Conservation (phyloP, 2,113 vertebrate species). For the Halichoerus grypus region DNA sequence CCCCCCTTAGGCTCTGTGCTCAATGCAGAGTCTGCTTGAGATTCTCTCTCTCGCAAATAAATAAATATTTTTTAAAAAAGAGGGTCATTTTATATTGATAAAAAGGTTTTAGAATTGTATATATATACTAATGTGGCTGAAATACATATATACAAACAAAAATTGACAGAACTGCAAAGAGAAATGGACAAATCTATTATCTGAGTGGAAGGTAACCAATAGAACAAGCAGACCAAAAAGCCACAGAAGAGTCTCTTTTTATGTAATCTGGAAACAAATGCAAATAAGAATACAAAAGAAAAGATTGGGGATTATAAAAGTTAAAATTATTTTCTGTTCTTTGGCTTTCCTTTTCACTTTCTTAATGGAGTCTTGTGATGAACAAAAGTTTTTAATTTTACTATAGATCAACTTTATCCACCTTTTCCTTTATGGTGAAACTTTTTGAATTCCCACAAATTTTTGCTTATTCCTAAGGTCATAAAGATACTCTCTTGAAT, state of each 20-base stretch:
- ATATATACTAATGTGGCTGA: neutral
- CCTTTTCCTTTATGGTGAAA: neutral
- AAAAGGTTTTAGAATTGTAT: constrained; percentile 16
- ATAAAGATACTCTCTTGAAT: neutral
- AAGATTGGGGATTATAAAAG: neutral
- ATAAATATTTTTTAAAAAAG: neutral
- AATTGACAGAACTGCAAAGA: neutral
- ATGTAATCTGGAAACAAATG: neutral
- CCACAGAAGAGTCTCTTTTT: neutral
- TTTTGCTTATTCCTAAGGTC: neutral
- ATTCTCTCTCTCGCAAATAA: neutral
- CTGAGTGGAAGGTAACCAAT: neutral
- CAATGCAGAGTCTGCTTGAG: neutral
- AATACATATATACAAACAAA: neutral
- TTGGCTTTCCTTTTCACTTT: constrained; percentile 9
- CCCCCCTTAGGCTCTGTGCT: neutral
- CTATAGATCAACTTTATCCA: neutral
- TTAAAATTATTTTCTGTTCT: neutral
- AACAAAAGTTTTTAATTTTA: constrained; percentile 21
- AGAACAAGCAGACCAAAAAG: neutral
- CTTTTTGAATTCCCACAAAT: neutral
- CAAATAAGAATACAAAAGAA: neutral
- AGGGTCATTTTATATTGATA: neutral
- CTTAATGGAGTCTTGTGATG: constrained; percentile 32
- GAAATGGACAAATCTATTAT: neutral